phyloP scores from a whole-genome alignment of 2,888 invertebrate species.

The Drosophila kanekoi region DNA sequence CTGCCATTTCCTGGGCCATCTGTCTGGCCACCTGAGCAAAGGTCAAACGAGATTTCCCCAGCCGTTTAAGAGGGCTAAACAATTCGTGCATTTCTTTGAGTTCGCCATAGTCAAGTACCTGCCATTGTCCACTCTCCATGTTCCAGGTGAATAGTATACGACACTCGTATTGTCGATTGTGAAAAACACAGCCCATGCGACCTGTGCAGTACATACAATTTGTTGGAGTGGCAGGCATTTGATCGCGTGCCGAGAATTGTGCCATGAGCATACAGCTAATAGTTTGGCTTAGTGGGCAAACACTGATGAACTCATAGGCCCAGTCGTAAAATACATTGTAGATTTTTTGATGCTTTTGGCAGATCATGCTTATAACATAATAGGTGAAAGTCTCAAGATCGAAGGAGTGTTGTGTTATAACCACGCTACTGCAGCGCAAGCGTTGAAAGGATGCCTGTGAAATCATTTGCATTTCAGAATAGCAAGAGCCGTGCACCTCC shows the following conservation, averaged over 20 bases:
- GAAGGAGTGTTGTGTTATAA: constrained; percentile 85
- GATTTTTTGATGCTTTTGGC: constrained; percentile 84
- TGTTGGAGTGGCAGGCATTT: constrained; percentile 67
- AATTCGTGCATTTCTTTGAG: constrained; percentile 78
- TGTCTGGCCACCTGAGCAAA: constrained; percentile 81
- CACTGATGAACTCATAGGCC: constrained; percentile 84
- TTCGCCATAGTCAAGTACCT: constrained; percentile 84
- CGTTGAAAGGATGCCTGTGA: constrained; percentile 84
- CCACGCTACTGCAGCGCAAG: constrained; percentile 83
- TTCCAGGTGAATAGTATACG: constrained; percentile 85
- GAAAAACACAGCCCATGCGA: constrained; percentile 82
- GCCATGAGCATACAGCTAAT: constrained; percentile 84
- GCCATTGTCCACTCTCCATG: constrained; percentile 84
- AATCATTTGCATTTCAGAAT: constrained; percentile 85
- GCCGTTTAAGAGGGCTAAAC: constrained; percentile 69
- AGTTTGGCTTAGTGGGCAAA: constrained; percentile 83
- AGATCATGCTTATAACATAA: constrained; percentile 84
- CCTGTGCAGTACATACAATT: constrained; percentile 83
- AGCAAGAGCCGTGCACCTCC: constrained; percentile 85
- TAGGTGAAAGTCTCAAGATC: constrained; percentile 85
- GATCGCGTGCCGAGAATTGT: constrained; percentile 85
- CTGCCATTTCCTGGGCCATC: constrained; percentile 81
- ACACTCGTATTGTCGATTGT: constrained; percentile 84
- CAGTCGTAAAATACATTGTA: constrained; percentile 85
- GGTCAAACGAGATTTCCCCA: constrained; percentile 68